A percentile compares a stretch with the other conserved stretches of the same genome.
Evolutionary conservation across 92 coral and sea anemone species (phyloP).

Genomic region (Chrysogorgia sp.): DNA sequence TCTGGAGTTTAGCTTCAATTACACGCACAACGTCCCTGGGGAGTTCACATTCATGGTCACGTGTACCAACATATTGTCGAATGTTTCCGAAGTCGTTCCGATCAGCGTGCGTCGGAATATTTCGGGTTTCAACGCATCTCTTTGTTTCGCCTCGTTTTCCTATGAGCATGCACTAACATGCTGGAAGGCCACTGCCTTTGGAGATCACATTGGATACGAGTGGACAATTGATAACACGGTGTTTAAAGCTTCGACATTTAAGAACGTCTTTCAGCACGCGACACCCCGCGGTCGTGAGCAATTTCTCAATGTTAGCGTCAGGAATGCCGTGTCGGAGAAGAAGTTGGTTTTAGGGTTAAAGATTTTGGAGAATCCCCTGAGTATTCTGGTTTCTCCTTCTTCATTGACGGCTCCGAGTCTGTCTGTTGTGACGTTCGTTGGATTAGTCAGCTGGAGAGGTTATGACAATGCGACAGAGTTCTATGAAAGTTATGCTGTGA

Average conservation of each 20-base stretch:
- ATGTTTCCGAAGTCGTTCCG: slow-evolving; percentile 12
- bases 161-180: slow-evolving; percentile 39
- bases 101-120: slow-evolving; percentile 63
- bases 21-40: slow-evolving; percentile 22
- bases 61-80: slow-evolving; percentile 27
- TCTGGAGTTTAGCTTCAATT: slow-evolving; percentile 11
- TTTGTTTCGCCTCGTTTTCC: slow-evolving; percentile 65
- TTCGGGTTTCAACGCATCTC: slow-evolving; percentile 58
- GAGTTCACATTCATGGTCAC: not conserved
- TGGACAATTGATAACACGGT: not conserved
- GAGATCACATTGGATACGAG: slow-evolving; percentile 12
- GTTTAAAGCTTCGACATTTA: not conserved
- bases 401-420: slow-evolving; percentile 4
- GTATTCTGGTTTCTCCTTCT: not conserved
- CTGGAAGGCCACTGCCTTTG: slow-evolving; percentile 8
- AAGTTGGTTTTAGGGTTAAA: not conserved
- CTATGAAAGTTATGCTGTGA: slow-evolving; percentile 9
- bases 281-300: slow-evolving; percentile 3
- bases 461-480: not conserved
- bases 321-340: slow-evolving; percentile 12
- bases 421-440: not conserved
- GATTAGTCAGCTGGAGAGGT: slow-evolving; percentile 6
- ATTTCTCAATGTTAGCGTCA: not conserved
- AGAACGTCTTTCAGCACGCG: not conserved
- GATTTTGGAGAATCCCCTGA: slow-evolving; percentile 24